phyloP scores from a whole-genome alignment of 2,888 invertebrate genomes.

The Hypercompe scribonia region DNA sequence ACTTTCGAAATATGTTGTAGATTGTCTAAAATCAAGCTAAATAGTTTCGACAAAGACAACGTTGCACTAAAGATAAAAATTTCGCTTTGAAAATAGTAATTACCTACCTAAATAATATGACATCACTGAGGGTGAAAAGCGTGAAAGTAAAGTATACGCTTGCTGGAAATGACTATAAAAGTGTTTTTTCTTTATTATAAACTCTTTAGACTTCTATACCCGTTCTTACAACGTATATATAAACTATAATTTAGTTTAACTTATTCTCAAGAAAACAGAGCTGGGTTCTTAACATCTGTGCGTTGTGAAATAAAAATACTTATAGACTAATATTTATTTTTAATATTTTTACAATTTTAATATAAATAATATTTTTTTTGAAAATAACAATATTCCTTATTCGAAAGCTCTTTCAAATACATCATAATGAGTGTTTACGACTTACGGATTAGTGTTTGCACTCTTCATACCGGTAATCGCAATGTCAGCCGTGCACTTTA shows the following conservation, averaged over 20 bases:
- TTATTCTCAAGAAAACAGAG: not conserved
- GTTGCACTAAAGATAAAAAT: no score
- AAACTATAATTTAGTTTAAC: not conserved
- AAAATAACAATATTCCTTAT: not conserved
- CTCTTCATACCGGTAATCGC: conserved; percentile 67
- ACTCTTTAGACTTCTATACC: not conserved
- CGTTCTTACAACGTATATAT: not conserved
- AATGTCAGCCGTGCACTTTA: conserved; percentile 83
- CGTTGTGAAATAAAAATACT: not conserved
- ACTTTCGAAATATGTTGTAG: not conserved
- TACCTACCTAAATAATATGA: no score
- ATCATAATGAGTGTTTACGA: conserved; percentile 68
- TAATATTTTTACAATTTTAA: not conserved
- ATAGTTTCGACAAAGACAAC: no score
- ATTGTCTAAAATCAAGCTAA: not conserved
- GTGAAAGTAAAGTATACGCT: not conserved
- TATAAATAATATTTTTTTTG: not conserved
- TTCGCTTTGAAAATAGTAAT: not conserved
- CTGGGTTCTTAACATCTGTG: not conserved
- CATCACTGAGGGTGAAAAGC: not conserved
- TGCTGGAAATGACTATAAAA: not conserved
- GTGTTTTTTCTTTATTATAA: not conserved
- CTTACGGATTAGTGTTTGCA: conserved; percentile 24
- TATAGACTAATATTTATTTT: no score
- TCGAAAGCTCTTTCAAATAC: conserved; percentile 57